phyloP scores from a whole-genome alignment of 1,140 invertebrate species.

The Macrotrachela quadricornifera region DNA sequence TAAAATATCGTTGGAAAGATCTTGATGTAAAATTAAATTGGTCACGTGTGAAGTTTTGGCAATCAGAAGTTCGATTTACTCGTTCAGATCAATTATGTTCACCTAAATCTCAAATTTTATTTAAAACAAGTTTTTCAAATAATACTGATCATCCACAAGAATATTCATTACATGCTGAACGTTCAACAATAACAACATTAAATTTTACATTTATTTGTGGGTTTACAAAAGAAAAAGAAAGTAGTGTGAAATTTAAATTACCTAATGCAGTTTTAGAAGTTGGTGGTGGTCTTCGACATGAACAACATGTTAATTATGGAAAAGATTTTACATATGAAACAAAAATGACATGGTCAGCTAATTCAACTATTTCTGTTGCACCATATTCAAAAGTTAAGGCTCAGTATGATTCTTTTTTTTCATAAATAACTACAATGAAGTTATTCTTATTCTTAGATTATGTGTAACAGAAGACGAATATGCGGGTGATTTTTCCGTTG shows the following conservation, averaged over 20 bases:
- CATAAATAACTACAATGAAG: too few species aligned
- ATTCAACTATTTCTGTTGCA: conserved; percentile 30
- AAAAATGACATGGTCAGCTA: conserved; percentile 31
- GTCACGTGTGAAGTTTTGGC: conserved; percentile 22
- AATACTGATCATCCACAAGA: conserved; percentile 29
- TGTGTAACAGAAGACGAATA: conserved; percentile 10
- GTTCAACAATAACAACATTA: conserved; percentile 28
- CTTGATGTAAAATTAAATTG: conserved; percentile 26
- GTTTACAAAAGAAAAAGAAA: conserved; percentile 29
- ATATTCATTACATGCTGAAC: conserved; percentile 33
- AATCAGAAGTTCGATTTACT: conserved; percentile 12
- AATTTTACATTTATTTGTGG: conserved; percentile 27
- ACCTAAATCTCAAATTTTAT: conserved; percentile 21
- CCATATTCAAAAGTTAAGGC: conserved; percentile 24
- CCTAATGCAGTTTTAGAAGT: conserved; percentile 32
- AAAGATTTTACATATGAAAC: conserved; percentile 28
- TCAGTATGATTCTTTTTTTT: too few species aligned
- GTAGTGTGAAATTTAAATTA: conserved; percentile 31
- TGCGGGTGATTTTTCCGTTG: background rate
- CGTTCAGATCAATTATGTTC: conserved; percentile 10
- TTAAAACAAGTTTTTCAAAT: conserved; percentile 33
- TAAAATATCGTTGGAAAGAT: conserved; percentile 20
- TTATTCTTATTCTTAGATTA: too few species aligned
- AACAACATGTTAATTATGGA: conserved; percentile 29
- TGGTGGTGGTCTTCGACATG: conserved; percentile 33